Evolutionary conservation across 2,113 vertebrate species (phyloP), one percentile per base, ranked within the genome.

Genomic region (Isurus oxyrinchus): DNA sequence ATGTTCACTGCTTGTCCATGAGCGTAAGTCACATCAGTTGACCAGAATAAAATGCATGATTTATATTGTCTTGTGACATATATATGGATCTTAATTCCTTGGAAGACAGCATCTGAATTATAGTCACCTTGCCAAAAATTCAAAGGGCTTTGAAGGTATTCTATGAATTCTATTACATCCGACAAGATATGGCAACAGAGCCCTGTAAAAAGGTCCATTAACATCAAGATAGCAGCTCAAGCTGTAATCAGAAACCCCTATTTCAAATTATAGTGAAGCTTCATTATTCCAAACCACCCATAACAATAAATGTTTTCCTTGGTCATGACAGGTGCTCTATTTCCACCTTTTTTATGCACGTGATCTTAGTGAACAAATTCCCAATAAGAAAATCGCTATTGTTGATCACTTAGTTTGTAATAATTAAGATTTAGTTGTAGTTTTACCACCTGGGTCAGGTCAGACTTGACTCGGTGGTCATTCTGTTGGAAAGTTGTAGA

Each of bases 281-380:
- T 69, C 63, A 95, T 69, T 95, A 95, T 95, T 95, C 40, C 66
- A 72, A 95, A 67, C 94, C 6, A 94, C 59, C 61, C n/a, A 94
- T 63, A 94, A 94, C 90, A 94, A 94, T 94, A 94, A 94, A 94
- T 94, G 61, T 63, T 94, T 66, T n/a, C 90, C 90, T 94, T 94
- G 6, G 59, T 66, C 90, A 23, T 63, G 90, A 35, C 35, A 66
- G 90, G 90, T 94, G 59, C 90, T 44, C 59, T 44, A 94, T 63
- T 63, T 66, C n/a, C 21, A 66, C 57, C 8, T 61, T 94, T 91
- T 40, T n/a, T 63, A 61, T n/a, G 27, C 57, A 93, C 11, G 5
- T 57, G 53, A 49, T 25, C 14, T 61, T 61, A 93, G n/a, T 93
- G 90, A 61, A 93, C 5, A 21, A 35, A 93, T 84, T 44, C n/a